These are phyloP conservation scores for Chloroclysta siterata DNA, from an alignment of 2,888 invertebrate species.

Conservation along the genomic window DNA sequence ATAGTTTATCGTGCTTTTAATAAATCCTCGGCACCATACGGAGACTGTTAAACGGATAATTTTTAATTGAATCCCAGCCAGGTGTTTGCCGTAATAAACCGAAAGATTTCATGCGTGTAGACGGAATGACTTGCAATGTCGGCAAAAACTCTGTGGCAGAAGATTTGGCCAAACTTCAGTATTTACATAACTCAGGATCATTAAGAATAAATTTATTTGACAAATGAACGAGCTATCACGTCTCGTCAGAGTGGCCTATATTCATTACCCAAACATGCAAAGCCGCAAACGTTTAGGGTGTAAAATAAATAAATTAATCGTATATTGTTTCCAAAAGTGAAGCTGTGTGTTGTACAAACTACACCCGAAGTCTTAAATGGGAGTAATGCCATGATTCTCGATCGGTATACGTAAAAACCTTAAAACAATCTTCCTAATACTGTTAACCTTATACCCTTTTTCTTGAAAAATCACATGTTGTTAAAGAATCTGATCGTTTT, in stretches of 20 bases:
- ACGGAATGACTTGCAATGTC: slow-evolving; percentile 43
- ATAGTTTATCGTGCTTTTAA: slow-evolving; percentile 71
- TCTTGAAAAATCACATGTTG: too few relatives aligned
- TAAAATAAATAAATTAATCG: too few relatives aligned
- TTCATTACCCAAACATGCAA: neutral
- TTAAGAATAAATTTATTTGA: slow-evolving; percentile 39
- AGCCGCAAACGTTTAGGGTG: neutral
- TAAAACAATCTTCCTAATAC: too few relatives aligned
- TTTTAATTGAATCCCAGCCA: slow-evolving; percentile 74
- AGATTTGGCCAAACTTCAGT: slow-evolving; percentile 12
- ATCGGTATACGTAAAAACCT: too few relatives aligned
- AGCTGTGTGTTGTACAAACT: too few relatives aligned
- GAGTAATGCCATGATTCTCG: too few relatives aligned
- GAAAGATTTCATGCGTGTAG: slow-evolving; percentile 57
- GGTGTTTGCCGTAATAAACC: slow-evolving; percentile 67
- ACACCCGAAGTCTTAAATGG: too few relatives aligned
- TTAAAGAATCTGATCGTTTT: too few relatives aligned
- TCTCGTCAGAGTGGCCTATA: slow-evolving; percentile 23
- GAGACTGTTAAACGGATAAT: slow-evolving; percentile 66
- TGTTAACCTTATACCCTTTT: too few relatives aligned
- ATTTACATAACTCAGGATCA: slow-evolving; percentile 7
- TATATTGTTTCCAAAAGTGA: too few relatives aligned
- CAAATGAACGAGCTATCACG: slow-evolving; percentile 44
- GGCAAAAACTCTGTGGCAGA: slow-evolving; percentile 30
- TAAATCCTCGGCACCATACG: slow-evolving; percentile 60